These are phyloP conservation scores for Nannobrachium achirus DNA, from an alignment of 2,113 vertebrate species.

Conservation along the genomic window DNA sequence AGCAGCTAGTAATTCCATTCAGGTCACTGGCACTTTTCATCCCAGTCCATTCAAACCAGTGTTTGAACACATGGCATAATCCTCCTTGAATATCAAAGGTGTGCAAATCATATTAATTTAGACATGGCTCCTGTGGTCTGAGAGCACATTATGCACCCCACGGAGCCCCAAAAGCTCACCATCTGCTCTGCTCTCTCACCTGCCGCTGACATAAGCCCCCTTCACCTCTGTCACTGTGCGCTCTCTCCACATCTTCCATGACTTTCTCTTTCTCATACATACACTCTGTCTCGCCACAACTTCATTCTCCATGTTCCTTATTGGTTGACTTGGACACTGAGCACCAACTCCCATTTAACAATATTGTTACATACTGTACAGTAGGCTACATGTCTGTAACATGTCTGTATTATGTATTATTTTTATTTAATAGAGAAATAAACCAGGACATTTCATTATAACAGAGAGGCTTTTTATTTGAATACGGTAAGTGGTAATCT, in stretches of 20 bases:
- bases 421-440: no score
- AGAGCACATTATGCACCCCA: slow-evolving; percentile 68
- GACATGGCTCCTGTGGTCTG: slow-evolving; percentile 61
- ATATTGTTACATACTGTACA: not conserved
- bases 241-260: not conserved
- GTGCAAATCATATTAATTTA: slow-evolving; percentile 80
- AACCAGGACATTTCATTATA: no score
- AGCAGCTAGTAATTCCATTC: slow-evolving; percentile 77
- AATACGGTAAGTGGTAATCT: no score
- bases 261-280: not conserved
- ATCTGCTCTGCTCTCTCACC: slow-evolving; percentile 75
- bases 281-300: not conserved
- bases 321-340: not conserved
- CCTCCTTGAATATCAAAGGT: slow-evolving; percentile 84
- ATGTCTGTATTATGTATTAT: no score
- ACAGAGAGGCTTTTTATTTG: no score
- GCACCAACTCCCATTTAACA: no score
- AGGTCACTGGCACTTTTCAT: slow-evolving; percentile 72
- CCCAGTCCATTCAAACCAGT: slow-evolving; percentile 70
- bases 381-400: not conserved
- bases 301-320: slow-evolving; percentile 1
- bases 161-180: slow-evolving; percentile 60
- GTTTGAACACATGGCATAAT: slow-evolving; percentile 82
- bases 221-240: slow-evolving; percentile 16
- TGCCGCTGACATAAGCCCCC: slow-evolving; percentile 44